Conservation (phyloP, 2,797 vertebrate species). For the Cygnus olor region DNA sequence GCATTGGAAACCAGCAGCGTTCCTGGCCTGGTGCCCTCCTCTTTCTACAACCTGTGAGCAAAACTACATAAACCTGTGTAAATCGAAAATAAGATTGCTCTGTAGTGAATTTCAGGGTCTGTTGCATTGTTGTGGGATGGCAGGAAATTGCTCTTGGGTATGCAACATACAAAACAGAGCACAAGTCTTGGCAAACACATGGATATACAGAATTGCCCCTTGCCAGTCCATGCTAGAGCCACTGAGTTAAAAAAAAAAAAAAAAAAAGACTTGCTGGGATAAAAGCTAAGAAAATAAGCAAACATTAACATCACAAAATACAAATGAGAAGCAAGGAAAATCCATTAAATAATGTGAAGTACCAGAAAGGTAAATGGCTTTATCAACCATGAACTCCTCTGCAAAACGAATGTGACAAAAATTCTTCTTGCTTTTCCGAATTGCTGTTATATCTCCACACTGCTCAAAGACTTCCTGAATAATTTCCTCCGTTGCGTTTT, state of each 20-base stretch:
- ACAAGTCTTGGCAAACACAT: background rate
- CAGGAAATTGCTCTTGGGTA: background rate
- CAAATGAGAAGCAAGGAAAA: slow-evolving; percentile 54
- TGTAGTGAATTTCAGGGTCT: slow-evolving; percentile 23
- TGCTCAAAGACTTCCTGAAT: slow-evolving; percentile 91
- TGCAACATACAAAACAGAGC: background rate
- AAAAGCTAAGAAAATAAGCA: slow-evolving; percentile 57
- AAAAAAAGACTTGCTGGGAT: slow-evolving; percentile 21
- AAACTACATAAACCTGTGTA: slow-evolving; percentile 17
- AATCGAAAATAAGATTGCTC: background rate
- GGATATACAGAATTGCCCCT: slow-evolving; percentile 4
- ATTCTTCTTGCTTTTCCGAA: slow-evolving; percentile 93
- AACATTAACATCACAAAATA: slow-evolving; percentile 67
- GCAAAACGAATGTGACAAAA: slow-evolving; percentile 91
- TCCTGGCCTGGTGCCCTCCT: slow-evolving; percentile 30
- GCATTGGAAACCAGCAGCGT: slow-evolving; percentile 33
- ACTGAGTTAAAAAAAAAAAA: slow-evolving; percentile 14
- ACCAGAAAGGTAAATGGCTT: slow-evolving; percentile 92
- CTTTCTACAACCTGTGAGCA: slow-evolving; percentile 3
- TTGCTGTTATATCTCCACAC: slow-evolving; percentile 88
- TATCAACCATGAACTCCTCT: slow-evolving; percentile 93
- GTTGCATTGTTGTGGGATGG: background rate
- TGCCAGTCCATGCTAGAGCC: background rate
- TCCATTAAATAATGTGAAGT: slow-evolving; percentile 68
- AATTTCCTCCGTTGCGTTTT: slow-evolving; percentile 89